phyloP scores from a whole-genome alignment of 2,113 vertebrate genomes.

The Galbula dea region DNA sequence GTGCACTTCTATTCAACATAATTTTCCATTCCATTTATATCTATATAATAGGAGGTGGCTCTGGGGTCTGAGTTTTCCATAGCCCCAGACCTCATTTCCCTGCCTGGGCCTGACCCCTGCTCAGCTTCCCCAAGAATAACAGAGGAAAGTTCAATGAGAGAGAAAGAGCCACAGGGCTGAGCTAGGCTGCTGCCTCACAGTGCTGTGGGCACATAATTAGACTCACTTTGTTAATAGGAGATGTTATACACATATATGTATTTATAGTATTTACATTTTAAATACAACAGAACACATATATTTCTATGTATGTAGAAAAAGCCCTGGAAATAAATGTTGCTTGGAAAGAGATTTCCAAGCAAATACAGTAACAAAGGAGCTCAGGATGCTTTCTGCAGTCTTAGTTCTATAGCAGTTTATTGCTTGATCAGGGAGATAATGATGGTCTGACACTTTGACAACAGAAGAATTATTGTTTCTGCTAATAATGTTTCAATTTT shows the following conservation, averaged over 20 bases:
- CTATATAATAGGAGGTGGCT: conserved; percentile 70
- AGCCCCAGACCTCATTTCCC: conserved; percentile 53
- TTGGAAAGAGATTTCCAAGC: neutral
- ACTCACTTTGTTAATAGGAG: neutral
- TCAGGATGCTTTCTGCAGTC: fast-evolving
- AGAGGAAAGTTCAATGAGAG: conserved; percentile 23
- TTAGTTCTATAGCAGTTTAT: neutral
- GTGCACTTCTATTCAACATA: conserved; percentile 65
- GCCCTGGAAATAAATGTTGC: neutral
- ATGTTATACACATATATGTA: neutral
- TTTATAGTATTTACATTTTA: too few species aligned
- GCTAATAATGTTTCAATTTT: neutral
- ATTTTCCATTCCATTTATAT: conserved; percentile 79
- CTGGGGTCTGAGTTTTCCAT: conserved; percentile 69
- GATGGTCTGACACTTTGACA: neutral
- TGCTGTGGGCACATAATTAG: neutral
- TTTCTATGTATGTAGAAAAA: neutral
- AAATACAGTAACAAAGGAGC: fast-evolving
- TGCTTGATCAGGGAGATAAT: neutral
- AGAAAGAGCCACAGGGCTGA: neutral
- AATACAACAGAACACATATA: neutral
- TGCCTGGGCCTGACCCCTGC: conserved; percentile 52
- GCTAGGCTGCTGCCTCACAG: neutral
- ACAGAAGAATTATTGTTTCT: neutral
- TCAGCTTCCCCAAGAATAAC: conserved; percentile 52